These are phyloP conservation scores for Macropis europaea DNA, from an alignment of 2,888 invertebrate species.

Conservation along the genomic window DNA sequence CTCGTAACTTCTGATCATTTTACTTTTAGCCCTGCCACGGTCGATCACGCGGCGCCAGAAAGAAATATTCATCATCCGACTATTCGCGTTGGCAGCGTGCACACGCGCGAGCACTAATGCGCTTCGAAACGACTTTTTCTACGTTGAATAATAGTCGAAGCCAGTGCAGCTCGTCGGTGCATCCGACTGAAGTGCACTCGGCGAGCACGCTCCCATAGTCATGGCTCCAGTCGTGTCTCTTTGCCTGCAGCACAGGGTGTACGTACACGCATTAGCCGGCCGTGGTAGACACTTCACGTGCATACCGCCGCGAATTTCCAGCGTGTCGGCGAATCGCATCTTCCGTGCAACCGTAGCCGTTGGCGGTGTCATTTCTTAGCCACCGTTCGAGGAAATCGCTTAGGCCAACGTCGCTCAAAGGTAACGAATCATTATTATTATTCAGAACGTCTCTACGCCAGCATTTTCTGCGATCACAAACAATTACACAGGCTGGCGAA, in stretches of 20 bases:
- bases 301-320: slow-evolving; percentile 48
- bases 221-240: slow-evolving; percentile 9
- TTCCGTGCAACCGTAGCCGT: slow-evolving; percentile 4
- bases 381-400: slow-evolving; percentile 26
- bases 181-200: slow-evolving; percentile 18
- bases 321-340: slow-evolving; percentile 51
- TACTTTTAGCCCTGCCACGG: too few relatives aligned
- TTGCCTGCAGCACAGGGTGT: neutral
- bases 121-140: slow-evolving; percentile 23
- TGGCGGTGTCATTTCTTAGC: slow-evolving; percentile 40
- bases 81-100: slow-evolving; percentile 9
- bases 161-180: slow-evolving; percentile 14
- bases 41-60: too few relatives aligned
- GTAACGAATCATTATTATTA: too few relatives aligned
- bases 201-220: slow-evolving; percentile 3
- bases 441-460: too few relatives aligned
- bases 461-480: too few relatives aligned
- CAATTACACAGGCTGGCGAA: too few relatives aligned
- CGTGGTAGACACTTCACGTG: slow-evolving; percentile 18
- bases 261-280: slow-evolving; percentile 16
- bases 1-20: too few relatives aligned
- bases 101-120: slow-evolving; percentile 9
- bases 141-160: slow-evolving; percentile 29
- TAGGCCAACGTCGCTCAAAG: too few relatives aligned
- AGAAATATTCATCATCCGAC: too few relatives aligned